These are phyloP conservation scores for Phylloscopus collybita DNA, from an alignment of 2,797 vertebrate genomes.

Conservation along the genomic window DNA sequence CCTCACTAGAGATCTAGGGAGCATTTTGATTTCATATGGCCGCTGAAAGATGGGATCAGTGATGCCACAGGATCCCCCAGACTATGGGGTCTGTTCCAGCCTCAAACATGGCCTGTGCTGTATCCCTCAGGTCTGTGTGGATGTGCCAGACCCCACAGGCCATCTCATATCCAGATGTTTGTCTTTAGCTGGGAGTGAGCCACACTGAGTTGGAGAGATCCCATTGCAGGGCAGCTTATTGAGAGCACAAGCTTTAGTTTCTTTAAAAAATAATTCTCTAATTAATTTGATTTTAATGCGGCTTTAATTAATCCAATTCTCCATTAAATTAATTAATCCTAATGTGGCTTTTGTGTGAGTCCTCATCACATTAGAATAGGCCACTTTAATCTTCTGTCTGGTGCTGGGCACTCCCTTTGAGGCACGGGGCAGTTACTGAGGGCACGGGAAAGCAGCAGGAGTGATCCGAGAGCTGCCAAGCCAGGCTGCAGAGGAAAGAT, in stretches of 20 bases:
- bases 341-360: background rate
- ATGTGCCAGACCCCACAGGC: background rate
- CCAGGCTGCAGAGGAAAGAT: background rate
- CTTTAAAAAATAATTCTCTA: background rate
- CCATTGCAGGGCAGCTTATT: background rate
- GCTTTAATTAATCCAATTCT: background rate
- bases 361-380: background rate
- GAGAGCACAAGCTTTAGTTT: background rate
- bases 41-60: background rate
- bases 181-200: background rate
- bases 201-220: background rate
- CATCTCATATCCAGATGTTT: background rate
- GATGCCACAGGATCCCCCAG: background rate
- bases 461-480: background rate
- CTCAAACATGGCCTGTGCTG: accelerated
- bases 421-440: background rate
- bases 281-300: background rate
- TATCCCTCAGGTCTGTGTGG: background rate
- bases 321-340: background rate
- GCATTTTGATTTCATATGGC: background rate
- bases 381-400: background rate
- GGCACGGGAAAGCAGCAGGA: background rate
- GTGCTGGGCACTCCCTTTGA: background rate
- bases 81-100: background rate
- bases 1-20: background rate